These are phyloP conservation scores for Cynoglossus semilaevis DNA, from an alignment of 2,113 vertebrate species.

Conservation along the genomic window DNA sequence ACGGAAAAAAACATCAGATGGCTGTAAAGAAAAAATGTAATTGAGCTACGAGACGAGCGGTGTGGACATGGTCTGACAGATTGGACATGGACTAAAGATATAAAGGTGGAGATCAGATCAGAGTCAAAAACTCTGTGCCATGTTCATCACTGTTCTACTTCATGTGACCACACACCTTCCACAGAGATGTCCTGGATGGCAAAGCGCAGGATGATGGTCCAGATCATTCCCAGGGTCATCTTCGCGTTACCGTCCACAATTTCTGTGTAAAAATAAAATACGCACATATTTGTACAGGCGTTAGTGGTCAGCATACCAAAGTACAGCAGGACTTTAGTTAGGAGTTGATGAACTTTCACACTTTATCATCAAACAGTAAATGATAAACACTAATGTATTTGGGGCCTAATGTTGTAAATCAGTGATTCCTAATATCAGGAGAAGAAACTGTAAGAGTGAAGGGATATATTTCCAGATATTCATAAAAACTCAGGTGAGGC, in stretches of 20 bases:
- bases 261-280: slow-evolving; percentile 68
- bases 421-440: neutral
- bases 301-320: no score
- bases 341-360: neutral
- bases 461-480: neutral
- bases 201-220: slow-evolving; percentile 92
- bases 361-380: no score
- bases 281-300: neutral
- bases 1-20: no score
- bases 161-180: slow-evolving; percentile 65
- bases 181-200: slow-evolving; percentile 95
- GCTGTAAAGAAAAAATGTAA: no score
- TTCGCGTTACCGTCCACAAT: slow-evolving; percentile 89
- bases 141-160: neutral
- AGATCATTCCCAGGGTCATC: slow-evolving; percentile 95
- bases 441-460: neutral
- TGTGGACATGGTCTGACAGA: no score
- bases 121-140: no score
- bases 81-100: no score
- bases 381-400: neutral
- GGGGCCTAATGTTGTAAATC: no score
- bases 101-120: no score
- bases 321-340: no score
- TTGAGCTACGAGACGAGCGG: no score
- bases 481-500: neutral